phyloP scores from a whole-genome alignment of 2,113 vertebrate genomes.

The Mus spicilegus region DNA sequence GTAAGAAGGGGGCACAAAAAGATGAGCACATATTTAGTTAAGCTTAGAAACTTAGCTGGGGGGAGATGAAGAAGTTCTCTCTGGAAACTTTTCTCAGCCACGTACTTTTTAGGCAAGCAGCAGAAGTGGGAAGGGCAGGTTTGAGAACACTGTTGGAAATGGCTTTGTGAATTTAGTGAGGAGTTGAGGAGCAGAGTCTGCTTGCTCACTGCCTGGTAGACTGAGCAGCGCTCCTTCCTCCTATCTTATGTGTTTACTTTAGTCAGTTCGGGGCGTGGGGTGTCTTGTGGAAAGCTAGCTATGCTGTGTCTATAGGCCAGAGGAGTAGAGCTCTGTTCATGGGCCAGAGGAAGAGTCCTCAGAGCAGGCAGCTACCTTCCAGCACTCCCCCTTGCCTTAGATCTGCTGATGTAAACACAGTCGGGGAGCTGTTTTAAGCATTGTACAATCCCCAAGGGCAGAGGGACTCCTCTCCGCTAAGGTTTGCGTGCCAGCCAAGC shows the following conservation, averaged over 20 bases:
- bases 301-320: background rate
- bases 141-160: background rate
- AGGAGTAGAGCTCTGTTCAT: background rate
- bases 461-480: background rate
- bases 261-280: background rate
- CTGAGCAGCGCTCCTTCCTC: background rate
- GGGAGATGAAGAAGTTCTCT: background rate
- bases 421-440: slow-evolving; percentile 65
- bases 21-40: background rate
- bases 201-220: background rate
- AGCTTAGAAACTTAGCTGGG: background rate
- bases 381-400: slow-evolving; percentile 48
- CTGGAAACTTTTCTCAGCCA: background rate
- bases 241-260: background rate
- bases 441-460: slow-evolving; percentile 52
- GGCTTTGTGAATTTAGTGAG: no score
- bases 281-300: background rate
- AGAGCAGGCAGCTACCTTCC: slow-evolving; percentile 66
- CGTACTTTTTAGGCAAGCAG: background rate
- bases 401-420: slow-evolving; percentile 48
- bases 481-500: slow-evolving; percentile 33
- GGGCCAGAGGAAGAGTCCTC: slow-evolving; percentile 50
- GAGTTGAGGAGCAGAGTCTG: no score
- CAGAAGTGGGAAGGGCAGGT: background rate
- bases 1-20: background rate